phyloP scores from a whole-genome alignment of 2,113 vertebrate genomes.

The human (Homo sapiens) region GRCh38 chr3:71108001-71108500 shows the following conservation, averaged over 20 bases:
- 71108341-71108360: constrained; percentile 79
- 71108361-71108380: constrained; percentile 78
- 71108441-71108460: constrained; percentile 79
- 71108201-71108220: constrained; percentile 86
- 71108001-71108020: constrained; percentile 12
- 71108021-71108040: not conserved
- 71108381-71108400: constrained; percentile 71
- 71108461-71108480: constrained; percentile 81
- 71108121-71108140: constrained; percentile 76
- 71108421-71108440: constrained; percentile 80
- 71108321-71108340: constrained; percentile 84
- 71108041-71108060: not conserved
- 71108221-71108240: constrained; percentile 86
- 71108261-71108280: constrained; percentile 84
- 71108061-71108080: constrained; percentile 51
- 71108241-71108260: constrained; percentile 81
- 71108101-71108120: constrained; percentile 57
- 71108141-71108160: constrained; percentile 77
- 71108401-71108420: constrained; percentile 75
- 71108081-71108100: constrained; percentile 42
- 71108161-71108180: constrained; percentile 71
- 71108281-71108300: constrained; percentile 83
- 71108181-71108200: constrained; percentile 84
- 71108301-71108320: constrained; percentile 83
- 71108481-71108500: not conserved